Evolutionary conservation across 2,113 vertebrate genomes (phyloP).

Genomic region (Podarcis raffonei): DNA sequence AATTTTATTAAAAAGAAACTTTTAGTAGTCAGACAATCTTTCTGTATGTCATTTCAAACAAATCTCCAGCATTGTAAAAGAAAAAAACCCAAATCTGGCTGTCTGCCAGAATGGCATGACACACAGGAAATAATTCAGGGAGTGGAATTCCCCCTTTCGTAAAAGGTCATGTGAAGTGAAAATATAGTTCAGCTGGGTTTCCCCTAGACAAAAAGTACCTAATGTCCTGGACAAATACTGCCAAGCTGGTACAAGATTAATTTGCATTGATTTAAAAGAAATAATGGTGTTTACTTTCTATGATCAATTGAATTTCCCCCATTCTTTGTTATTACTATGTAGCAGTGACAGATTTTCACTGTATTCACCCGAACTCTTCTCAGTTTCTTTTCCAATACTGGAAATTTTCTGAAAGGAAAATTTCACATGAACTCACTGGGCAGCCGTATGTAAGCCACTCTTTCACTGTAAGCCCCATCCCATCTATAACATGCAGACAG

Average conservation of each 20-base stretch:
- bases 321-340: background rate
- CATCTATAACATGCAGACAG: background rate
- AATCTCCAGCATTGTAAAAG: background rate
- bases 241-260: background rate
- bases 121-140: conserved; percentile 10
- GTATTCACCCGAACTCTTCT: background rate
- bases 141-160: conserved; percentile 3
- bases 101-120: background rate
- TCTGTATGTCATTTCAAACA: background rate
- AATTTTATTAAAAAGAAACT: background rate
- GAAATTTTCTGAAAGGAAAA: background rate
- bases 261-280: background rate
- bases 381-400: background rate
- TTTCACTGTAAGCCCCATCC: background rate
- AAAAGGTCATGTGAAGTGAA: background rate
- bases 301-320: background rate
- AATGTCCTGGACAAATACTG: background rate
- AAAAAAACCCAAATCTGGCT: background rate
- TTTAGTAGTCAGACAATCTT: background rate
- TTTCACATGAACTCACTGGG: background rate
- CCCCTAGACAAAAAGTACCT: conserved; percentile 59
- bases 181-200: conserved; percentile 28
- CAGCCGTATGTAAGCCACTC: background rate
- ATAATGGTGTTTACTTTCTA: background rate
- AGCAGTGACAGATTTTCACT: background rate